A percentile compares a stretch with the other conserved stretches of the same genome.
These are phyloP conservation scores for Drosophila macrospina DNA, from an alignment of 2,888 invertebrate genomes.

Conservation along the genomic window DNA sequence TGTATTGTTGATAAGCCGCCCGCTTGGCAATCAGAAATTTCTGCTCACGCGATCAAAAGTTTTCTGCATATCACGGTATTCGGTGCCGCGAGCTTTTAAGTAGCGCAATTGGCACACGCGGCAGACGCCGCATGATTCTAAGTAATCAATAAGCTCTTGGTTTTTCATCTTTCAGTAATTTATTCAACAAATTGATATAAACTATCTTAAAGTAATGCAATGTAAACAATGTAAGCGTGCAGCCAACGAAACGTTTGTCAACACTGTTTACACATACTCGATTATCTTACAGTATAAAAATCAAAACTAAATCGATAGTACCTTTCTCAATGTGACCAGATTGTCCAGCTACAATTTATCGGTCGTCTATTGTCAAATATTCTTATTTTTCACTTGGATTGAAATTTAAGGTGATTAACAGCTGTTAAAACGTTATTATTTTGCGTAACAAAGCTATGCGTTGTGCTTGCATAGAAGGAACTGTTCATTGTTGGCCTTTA, in stretches of 20 bases:
- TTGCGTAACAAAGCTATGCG: not conserved
- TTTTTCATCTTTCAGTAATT: constrained; percentile 84
- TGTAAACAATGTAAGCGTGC: constrained; percentile 58
- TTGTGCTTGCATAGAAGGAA: fast-evolving
- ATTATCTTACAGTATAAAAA: not conserved
- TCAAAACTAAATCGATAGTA: not conserved
- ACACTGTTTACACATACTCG: constrained; percentile 18
- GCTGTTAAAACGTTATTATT: not conserved
- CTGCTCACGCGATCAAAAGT: constrained; percentile 86
- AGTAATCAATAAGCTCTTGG: constrained; percentile 86
- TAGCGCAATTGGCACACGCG: constrained; percentile 90
- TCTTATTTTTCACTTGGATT: constrained; percentile 44
- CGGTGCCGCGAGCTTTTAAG: constrained; percentile 87
- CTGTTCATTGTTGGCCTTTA: fast-evolving
- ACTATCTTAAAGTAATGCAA: constrained; percentile 4
- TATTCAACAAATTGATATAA: constrained; percentile 23
- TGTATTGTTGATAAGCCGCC: constrained; percentile 15
- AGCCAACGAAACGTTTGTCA: constrained; percentile 16
- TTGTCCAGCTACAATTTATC: constrained; percentile 20
- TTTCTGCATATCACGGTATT: constrained; percentile 86
- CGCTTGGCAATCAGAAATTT: constrained; percentile 21
- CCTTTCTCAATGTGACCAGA: constrained; percentile 26
- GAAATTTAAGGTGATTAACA: constrained; percentile 55
- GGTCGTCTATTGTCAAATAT: constrained; percentile 43
- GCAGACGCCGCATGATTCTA: constrained; percentile 88